Evolutionary conservation across 1,140 invertebrate species (phyloP), one percentile per base, ranked within the genome.

Genomic region (Megalopta genalis): DNA sequence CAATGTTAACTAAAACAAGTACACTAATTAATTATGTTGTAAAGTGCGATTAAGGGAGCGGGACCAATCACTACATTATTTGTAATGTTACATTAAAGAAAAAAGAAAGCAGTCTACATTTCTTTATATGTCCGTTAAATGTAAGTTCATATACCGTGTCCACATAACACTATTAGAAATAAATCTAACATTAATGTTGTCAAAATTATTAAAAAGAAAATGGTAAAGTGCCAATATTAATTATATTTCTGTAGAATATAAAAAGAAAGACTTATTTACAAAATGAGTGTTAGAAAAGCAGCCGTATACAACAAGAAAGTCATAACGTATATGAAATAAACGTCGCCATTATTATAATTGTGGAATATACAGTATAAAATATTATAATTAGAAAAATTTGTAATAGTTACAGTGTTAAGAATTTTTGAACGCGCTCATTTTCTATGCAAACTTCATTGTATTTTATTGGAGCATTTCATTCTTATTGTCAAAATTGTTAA

Each of bases 11-110:
- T 73, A 9, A 82, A 66, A 79, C 60, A 74, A 52, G 62, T 37
- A 66, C 54, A 62, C 16, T 65, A 52, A 62, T 42, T 76, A 68
- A 46, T 7, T 76, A 57, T 62, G 49, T 21, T 80, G 73, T 72
- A 85, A 82, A 85, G 71, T 85, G 80, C 80, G 83, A 85, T 86
- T 82, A 85, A 79, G 37, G 77, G 75, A 65, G 39, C 81, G 84
- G 87, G 82, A 87, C 83, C 83, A 83, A 84, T 80, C 63, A 68
- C 78, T 77, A 74, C 81, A 81, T 78, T 85, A 85, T 84, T 76
- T 71, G 60, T 59, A 60, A 62, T 23, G 49, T 49, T 77, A 12
- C 27, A 32, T 14, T n/a, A 42, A 25, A 69, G 7, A 39, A 49
- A 70, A 49, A 10, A 63, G 49, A 16, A 32, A 39, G 12, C 23